Percentiles rank a stretch among this genome's conserved stretches.
These are phyloP conservation scores for Zapornia atra DNA, from an alignment of 2,113 vertebrate genomes.

Conservation along the genomic window DNA sequence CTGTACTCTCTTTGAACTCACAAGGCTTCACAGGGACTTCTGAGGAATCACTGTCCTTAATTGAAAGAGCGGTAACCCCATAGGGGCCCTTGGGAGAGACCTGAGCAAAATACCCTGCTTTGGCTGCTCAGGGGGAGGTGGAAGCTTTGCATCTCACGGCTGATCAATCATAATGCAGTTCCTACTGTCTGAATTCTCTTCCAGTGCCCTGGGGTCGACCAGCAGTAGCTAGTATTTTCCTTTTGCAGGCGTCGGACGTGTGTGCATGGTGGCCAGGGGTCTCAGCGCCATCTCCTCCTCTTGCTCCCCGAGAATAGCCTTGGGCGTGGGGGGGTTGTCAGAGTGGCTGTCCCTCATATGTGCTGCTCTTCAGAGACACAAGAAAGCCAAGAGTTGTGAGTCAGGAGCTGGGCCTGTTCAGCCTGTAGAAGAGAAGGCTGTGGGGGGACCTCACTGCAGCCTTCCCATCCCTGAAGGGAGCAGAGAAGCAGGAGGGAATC, in stretches of 20 bases:
- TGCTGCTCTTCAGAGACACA: neutral
- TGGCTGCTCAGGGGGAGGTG: neutral
- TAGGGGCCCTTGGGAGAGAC: neutral
- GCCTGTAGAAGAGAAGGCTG: no score
- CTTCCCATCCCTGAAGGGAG: no score
- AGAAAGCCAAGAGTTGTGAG: neutral
- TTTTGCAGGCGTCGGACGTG: neutral
- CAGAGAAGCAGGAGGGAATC: no score
- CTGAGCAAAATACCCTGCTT: neutral
- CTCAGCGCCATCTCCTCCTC: neutral
- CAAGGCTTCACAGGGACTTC: neutral
- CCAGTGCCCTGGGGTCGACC: neutral
- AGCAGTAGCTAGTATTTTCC: neutral
- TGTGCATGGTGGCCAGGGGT: neutral
- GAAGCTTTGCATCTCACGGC: neutral
- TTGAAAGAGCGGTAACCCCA: neutral
- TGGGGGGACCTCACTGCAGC: no score
- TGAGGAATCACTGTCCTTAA: neutral
- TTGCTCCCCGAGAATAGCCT: neutral
- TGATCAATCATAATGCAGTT: neutral
- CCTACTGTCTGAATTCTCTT: neutral
- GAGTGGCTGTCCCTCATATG: accelerated
- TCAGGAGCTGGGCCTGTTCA: no score
- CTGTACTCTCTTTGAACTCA: neutral
- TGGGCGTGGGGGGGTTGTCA: accelerated